Evolutionary conservation across 1,140 invertebrate species (phyloP).

Genomic region (Colletes gigas): DNA sequence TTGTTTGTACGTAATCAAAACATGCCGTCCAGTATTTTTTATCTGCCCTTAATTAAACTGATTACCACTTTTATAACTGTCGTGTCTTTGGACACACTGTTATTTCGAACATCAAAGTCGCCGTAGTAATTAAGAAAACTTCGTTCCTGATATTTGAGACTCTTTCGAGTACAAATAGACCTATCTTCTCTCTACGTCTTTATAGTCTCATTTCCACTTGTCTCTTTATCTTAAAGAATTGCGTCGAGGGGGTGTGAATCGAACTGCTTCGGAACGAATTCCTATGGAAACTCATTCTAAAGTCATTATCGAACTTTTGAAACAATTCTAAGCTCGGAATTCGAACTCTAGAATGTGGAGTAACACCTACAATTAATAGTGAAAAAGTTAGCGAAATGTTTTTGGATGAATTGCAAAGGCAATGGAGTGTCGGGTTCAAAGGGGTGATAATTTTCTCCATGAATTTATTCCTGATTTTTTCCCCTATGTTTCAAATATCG

Average conservation of each 20-base stretch:
- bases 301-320: constrained; percentile 15
- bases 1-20: no score
- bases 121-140: constrained; percentile 5
- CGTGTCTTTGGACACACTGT: not conserved
- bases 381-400: not conserved
- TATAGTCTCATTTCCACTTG: not conserved
- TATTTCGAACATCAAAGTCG: not conserved
- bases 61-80: not conserved
- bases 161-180: not conserved
- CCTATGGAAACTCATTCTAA: not conserved
- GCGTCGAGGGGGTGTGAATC: not conserved
- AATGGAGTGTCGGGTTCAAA: not conserved
- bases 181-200: not conserved
- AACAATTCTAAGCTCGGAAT: constrained; percentile 2
- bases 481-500: no score
- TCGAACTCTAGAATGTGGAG: not conserved
- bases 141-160: not conserved
- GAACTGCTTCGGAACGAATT: constrained; percentile 20
- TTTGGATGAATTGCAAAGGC: not conserved
- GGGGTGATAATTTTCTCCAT: not conserved
- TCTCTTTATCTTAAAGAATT: constrained; percentile 6
- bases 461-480: constrained; percentile 20
- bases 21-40: not conserved
- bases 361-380: constrained; percentile 13
- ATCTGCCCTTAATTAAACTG: no score